Percentiles rank a stretch among this genome's conserved stretches.
phyloP scores from a whole-genome alignment of 37 sponge, comb jelly and placozoan genomes.

The Aplysina aerophoba region DNA sequence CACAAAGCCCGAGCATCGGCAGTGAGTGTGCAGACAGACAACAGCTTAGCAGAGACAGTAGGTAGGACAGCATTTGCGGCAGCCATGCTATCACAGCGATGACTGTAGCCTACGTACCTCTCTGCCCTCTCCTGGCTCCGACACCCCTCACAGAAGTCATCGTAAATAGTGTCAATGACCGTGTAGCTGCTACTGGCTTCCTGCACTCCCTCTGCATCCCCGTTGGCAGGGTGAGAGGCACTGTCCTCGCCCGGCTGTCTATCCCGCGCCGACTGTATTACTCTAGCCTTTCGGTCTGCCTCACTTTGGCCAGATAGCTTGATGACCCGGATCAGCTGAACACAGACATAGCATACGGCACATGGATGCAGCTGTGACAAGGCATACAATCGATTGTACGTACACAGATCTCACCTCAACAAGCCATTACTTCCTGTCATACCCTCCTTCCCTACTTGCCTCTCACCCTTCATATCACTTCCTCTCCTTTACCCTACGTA shows the following conservation, averaged over 20 bases:
- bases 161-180: conserved; percentile 7
- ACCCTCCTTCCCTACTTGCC: too few species aligned
- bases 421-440: too few species aligned
- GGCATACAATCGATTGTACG: too few species aligned
- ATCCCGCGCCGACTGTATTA: not conserved
- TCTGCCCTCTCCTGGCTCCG: not conserved
- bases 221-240: not conserved
- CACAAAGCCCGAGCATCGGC: too few species aligned
- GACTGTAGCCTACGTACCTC: not conserved
- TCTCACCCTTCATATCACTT: too few species aligned
- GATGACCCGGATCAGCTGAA: conserved; percentile 14
- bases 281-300: not conserved
- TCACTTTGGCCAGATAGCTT: not conserved
- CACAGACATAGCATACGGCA: too few species aligned
- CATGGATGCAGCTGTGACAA: too few species aligned
- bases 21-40: too few species aligned
- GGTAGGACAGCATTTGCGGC: too few species aligned
- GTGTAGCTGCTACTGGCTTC: not conserved
- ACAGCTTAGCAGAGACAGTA: too few species aligned
- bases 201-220: not conserved
- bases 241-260: not conserved
- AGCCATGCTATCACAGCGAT: not conserved
- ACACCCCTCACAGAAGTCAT: conserved; percentile 12
- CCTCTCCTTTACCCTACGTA: too few species aligned
- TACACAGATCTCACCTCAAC: too few species aligned